Conservation (phyloP, 2,797 vertebrate species). For the Coracias cyanogaster region DNA sequence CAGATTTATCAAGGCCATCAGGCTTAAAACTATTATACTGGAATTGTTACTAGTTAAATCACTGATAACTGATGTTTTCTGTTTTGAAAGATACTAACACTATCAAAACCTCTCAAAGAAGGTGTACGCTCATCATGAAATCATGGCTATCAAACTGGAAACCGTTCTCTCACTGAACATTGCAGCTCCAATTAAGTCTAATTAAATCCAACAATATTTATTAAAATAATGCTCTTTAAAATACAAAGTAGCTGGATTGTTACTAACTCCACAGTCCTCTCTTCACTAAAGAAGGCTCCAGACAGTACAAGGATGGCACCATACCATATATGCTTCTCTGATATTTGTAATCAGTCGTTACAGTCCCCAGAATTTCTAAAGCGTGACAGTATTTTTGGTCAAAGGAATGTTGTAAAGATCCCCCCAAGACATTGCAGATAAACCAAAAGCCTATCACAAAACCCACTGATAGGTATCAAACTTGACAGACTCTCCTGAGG, state of each 20-base stretch:
- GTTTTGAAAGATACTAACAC: neutral
- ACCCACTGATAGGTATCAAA: neutral
- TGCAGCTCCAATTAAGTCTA: neutral
- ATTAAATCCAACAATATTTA: neutral
- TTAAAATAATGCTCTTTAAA: neutral
- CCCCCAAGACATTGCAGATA: neutral
- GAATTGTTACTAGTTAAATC: neutral
- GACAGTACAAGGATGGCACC: neutral
- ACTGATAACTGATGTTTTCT: neutral
- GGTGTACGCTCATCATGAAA: neutral
- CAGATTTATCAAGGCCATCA: neutral
- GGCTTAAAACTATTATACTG: neutral
- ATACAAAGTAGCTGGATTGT: neutral
- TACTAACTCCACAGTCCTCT: neutral
- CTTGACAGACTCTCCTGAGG: neutral
- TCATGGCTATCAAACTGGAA: neutral
- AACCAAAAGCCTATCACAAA: neutral
- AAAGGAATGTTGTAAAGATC: neutral
- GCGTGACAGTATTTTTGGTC: neutral
- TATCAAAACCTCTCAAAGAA: neutral
- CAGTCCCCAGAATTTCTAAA: neutral
- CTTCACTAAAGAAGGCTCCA: neutral
- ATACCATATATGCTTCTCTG: neutral
- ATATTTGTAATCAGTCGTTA: neutral
- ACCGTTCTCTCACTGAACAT: neutral